Percentiles rank a stretch among this genome's conserved stretches.
These are phyloP conservation scores for Phlogophora meticulosa DNA, from an alignment of 2,888 invertebrate genomes.

Conservation along the genomic window DNA sequence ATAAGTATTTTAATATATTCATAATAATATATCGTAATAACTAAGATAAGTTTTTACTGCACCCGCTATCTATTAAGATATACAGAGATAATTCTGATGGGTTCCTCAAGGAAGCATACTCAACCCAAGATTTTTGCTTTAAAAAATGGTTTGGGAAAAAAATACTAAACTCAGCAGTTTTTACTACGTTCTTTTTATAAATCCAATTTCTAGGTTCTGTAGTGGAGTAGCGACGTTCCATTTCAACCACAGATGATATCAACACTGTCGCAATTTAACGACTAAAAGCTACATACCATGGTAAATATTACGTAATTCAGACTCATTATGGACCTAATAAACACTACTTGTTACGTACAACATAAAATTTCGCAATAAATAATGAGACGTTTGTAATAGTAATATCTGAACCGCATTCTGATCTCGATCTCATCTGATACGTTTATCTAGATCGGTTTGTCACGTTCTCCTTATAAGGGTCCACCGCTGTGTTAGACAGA, in stretches of 20 bases:
- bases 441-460: slow-evolving; percentile 84
- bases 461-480: slow-evolving; percentile 74
- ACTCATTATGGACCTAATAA: slow-evolving; percentile 71
- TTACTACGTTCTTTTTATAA: slow-evolving; percentile 3
- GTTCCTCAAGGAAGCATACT: slow-evolving; percentile 27
- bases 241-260: slow-evolving; percentile 48
- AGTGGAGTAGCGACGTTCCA: slow-evolving; percentile 24
- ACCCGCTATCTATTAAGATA: slow-evolving; percentile 35
- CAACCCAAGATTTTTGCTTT: background rate
- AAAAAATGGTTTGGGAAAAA: slow-evolving; percentile 8
- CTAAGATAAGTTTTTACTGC: slow-evolving; percentile 29
- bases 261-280: slow-evolving; percentile 64
- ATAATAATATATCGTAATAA: slow-evolving; percentile 42
- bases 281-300: slow-evolving; percentile 59
- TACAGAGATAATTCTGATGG: slow-evolving; percentile 26
- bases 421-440: slow-evolving; percentile 85
- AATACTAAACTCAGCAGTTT: background rate
- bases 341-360: slow-evolving; percentile 71
- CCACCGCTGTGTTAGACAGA: slow-evolving; percentile 69
- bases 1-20: slow-evolving; percentile 58
- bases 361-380: slow-evolving; percentile 80
- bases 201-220: slow-evolving; percentile 15
- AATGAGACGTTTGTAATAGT: slow-evolving; percentile 83
- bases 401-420: slow-evolving; percentile 81
- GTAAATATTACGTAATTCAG: slow-evolving; percentile 60